These are phyloP conservation scores for Drosophila acutilabella DNA, from an alignment of 2,888 invertebrate species.

Conservation along the genomic window DNA sequence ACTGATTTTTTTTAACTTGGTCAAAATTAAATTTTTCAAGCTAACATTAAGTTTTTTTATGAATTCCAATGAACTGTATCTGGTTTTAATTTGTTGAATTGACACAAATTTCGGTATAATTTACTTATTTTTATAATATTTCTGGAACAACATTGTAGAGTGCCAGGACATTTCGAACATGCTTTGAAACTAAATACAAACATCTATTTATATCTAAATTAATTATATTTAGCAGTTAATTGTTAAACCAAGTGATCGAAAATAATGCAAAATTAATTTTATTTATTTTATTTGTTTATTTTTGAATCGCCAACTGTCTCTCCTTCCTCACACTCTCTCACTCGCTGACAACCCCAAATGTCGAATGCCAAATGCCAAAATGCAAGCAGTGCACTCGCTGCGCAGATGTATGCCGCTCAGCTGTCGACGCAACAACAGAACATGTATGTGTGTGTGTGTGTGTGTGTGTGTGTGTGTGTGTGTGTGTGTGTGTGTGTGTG, in stretches of 20 bases:
- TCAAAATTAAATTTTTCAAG: background rate
- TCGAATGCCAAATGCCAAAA: conserved; percentile 37
- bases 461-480: conserved; percentile 36
- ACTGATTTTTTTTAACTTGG: background rate
- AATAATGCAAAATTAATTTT: conserved; percentile 67
- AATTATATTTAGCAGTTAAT: conserved; percentile 43
- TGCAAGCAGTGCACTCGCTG: conserved; percentile 94
- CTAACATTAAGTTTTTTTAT: conserved; percentile 2
- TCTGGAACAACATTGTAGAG: conserved; percentile 77
- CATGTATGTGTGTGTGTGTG: conserved; percentile 90
- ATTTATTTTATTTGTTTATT: conserved; percentile 71
- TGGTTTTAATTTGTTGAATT: conserved; percentile 16
- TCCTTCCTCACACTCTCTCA: conserved; percentile 45
- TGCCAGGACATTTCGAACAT: conserved; percentile 84
- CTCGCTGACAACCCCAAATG: conserved; percentile 37
- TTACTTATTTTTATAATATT: conserved; percentile 63
- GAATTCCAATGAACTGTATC: background rate
- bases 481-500: conserved; percentile 35
- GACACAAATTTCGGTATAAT: conserved; percentile 37
- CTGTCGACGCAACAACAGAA: conserved; percentile 96
- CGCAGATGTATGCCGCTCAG: conserved; percentile 97
- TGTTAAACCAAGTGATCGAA: conserved; percentile 38
- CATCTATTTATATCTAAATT: conserved; percentile 15
- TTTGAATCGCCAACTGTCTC: conserved; percentile 55
- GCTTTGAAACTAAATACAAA: conserved; percentile 31